Evolutionary conservation across 1,140 invertebrate genomes (phyloP).

Genomic region (Alviniconcha marisindica): DNA sequence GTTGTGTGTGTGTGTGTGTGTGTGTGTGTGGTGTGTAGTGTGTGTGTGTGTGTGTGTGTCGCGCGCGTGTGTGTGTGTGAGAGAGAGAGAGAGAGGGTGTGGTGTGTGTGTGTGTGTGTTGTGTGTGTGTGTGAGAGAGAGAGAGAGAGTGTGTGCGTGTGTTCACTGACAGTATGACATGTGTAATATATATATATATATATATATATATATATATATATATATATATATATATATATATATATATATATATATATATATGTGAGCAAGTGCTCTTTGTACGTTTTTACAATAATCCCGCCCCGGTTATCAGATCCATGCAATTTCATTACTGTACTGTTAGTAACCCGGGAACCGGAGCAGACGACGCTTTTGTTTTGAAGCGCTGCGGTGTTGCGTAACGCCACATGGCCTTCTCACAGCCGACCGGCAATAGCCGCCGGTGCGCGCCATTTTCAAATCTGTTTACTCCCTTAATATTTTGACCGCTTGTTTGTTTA

Average conservation of each 20-base stretch:
- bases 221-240: neutral
- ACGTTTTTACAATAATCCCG: no score
- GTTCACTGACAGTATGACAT: neutral
- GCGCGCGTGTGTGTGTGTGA: neutral
- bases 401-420: no score
- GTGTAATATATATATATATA: neutral
- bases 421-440: no score
- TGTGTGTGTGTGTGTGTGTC: neutral
- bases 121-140: neutral
- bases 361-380: no score
- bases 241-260: neutral
- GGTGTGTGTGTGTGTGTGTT: neutral
- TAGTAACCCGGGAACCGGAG: no score
- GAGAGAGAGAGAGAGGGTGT: neutral
- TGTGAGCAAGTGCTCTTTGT: neutral
- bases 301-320: no score
- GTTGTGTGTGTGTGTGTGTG: neutral
- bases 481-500: no score
- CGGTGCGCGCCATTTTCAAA: no score
- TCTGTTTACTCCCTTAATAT: no score
- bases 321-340: no score
- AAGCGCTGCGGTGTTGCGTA: no score
- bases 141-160: neutral
- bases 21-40: neutral
- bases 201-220: neutral